These are phyloP conservation scores for Eristalis arbustorum DNA, from an alignment of 2,888 invertebrate genomes.

Conservation along the genomic window DNA sequence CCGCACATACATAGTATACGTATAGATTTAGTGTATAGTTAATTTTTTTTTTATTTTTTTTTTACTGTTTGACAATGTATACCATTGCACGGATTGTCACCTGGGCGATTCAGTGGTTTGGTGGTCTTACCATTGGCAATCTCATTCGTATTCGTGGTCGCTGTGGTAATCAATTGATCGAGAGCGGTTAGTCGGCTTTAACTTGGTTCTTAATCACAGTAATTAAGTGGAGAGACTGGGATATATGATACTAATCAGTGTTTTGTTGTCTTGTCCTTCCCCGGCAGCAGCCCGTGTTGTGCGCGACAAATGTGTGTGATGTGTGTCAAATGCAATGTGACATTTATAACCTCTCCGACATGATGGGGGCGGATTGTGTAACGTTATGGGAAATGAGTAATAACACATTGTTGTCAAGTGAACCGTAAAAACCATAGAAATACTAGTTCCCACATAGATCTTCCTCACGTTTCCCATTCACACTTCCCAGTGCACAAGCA, in stretches of 20 bases:
- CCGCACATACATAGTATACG: neutral
- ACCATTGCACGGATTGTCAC: conserved; percentile 48
- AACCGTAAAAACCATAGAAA: neutral
- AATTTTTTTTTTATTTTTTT: conserved; percentile 6
- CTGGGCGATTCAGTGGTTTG: conserved; percentile 41
- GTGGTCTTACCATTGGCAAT: conserved; percentile 31
- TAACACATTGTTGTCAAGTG: conserved; percentile 17
- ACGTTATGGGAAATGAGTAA: conserved; percentile 35
- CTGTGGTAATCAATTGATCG: conserved; percentile 60
- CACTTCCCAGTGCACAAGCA: conserved; percentile 9
- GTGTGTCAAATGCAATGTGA: conserved; percentile 16
- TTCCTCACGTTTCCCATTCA: conserved; percentile 35
- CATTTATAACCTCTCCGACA: conserved; percentile 3
- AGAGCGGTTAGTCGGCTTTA: conserved; percentile 46
- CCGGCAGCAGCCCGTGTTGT: neutral
- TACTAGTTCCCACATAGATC: conserved; percentile 16
- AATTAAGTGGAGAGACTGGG: conserved; percentile 15
- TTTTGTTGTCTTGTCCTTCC: neutral
- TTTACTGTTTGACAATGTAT: conserved; percentile 42
- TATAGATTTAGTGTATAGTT: neutral
- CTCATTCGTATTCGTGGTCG: conserved; percentile 53
- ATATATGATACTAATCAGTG: conserved; percentile 42
- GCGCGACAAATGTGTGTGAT: conserved; percentile 11
- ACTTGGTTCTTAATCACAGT: conserved; percentile 47
- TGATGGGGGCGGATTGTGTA: neutral